These are phyloP conservation scores for Pinctada fucata DNA, from an alignment of 2,888 invertebrate genomes.

Conservation along the genomic window DNA sequence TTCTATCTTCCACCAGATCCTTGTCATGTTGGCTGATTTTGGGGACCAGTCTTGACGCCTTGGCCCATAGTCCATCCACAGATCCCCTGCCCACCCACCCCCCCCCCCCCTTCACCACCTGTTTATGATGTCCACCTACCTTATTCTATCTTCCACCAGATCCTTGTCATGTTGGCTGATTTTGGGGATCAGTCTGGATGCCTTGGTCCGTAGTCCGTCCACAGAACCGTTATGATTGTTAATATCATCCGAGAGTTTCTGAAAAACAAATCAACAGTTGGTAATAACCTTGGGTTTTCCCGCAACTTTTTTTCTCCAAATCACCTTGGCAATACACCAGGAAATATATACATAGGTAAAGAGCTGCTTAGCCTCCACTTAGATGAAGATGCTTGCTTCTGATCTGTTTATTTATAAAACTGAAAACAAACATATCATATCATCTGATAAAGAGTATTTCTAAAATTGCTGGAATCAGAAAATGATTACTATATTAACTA, in stretches of 20 bases:
- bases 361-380: too few relatives aligned
- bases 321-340: neutral
- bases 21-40: slow-evolving; percentile 67
- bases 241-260: slow-evolving; percentile 64
- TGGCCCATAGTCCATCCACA: slow-evolving; percentile 54
- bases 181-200: slow-evolving; percentile 52
- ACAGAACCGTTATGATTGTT: slow-evolving; percentile 52
- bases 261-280: slow-evolving; percentile 30
- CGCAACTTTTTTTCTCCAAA: neutral
- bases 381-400: too few relatives aligned
- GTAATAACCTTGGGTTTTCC: neutral
- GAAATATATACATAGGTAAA: neutral
- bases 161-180: slow-evolving; percentile 68
- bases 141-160: slow-evolving; percentile 69
- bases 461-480: too few relatives aligned
- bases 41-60: slow-evolving; percentile 53
- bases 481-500: too few relatives aligned
- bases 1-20: too few relatives aligned
- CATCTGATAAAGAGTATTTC: too few relatives aligned
- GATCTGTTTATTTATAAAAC: too few relatives aligned
- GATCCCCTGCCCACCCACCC: neutral
- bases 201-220: slow-evolving; percentile 54
- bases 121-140: slow-evolving; percentile 49
- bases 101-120: too few relatives aligned
- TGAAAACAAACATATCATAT: too few relatives aligned